These are phyloP conservation scores for Tetanocera ferruginea DNA, from an alignment of 2,888 invertebrate genomes.

Conservation along the genomic window DNA sequence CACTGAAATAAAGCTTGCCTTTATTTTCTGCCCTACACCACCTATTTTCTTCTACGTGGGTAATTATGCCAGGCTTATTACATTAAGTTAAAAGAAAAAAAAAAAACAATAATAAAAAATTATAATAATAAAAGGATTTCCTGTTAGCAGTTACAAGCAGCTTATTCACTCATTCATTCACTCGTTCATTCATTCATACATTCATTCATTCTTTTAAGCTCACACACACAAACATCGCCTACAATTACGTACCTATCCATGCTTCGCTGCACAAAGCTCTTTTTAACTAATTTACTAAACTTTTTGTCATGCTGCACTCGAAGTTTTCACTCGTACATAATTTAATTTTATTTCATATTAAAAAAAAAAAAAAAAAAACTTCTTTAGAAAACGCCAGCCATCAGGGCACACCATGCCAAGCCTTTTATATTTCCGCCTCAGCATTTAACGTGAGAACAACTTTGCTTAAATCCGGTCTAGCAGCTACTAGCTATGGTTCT, in stretches of 20 bases:
- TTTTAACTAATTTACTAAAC: constrained; percentile 41
- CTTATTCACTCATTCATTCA: neutral
- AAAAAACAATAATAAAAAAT: too few relatives aligned
- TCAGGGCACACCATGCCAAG: neutral
- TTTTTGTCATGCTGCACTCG: constrained; percentile 37
- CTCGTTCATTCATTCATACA: neutral
- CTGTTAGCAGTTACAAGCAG: constrained; percentile 33
- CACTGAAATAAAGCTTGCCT: neutral
- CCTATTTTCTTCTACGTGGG: neutral
- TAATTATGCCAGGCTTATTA: constrained; percentile 33
- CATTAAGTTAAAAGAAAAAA: constrained; percentile 11
- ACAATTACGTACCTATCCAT: constrained; percentile 1
- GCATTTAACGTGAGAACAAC: too few relatives aligned
- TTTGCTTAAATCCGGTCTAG: neutral
- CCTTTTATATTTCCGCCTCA: neutral
- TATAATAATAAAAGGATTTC: constrained; percentile 28
- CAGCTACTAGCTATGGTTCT: neutral
- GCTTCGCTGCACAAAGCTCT: constrained; percentile 40
- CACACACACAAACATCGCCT: neutral
- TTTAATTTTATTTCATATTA: neutral
- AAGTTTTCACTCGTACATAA: neutral
- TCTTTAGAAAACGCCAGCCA: neutral
- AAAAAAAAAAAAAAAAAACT: too few relatives aligned
- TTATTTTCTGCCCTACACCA: neutral
- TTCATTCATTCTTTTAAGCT: neutral